Conservation (phyloP, 1,140 invertebrate genomes). For the Apolygus lucorum region DNA sequence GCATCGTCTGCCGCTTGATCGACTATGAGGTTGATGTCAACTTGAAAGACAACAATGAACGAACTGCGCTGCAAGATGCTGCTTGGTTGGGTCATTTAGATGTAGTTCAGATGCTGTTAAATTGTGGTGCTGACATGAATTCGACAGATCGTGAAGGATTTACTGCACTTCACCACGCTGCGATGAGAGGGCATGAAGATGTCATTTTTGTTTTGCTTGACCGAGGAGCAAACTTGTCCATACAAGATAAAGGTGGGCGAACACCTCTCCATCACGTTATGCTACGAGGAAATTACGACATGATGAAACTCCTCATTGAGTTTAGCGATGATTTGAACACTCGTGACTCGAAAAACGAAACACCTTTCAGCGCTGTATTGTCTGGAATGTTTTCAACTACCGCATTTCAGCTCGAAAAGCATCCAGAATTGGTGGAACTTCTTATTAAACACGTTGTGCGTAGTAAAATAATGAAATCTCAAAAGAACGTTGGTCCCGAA, state of each 20-base stretch:
- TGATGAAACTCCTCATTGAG: constrained; percentile 4
- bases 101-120: constrained; percentile 2
- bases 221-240: neutral
- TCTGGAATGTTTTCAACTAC: neutral
- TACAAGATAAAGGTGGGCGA: neutral
- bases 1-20: neutral
- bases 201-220: neutral
- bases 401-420: neutral
- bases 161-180: constrained; percentile 4
- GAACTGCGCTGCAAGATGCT: neutral
- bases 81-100: constrained; percentile 1
- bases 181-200: neutral
- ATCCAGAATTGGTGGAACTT: neutral
- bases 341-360: neutral
- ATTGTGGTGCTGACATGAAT: neutral
- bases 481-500: neutral
- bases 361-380: neutral
- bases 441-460: constrained; percentile 2
- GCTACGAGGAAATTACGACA: neutral
- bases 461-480: neutral
- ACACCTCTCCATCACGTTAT: neutral
- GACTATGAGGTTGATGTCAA: neutral
- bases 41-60: neutral
- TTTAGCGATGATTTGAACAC: neutral
- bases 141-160: neutral